These are phyloP conservation scores for Anolis apletophallus DNA, from an alignment of 2,797 vertebrate species.

Conservation along the genomic window DNA sequence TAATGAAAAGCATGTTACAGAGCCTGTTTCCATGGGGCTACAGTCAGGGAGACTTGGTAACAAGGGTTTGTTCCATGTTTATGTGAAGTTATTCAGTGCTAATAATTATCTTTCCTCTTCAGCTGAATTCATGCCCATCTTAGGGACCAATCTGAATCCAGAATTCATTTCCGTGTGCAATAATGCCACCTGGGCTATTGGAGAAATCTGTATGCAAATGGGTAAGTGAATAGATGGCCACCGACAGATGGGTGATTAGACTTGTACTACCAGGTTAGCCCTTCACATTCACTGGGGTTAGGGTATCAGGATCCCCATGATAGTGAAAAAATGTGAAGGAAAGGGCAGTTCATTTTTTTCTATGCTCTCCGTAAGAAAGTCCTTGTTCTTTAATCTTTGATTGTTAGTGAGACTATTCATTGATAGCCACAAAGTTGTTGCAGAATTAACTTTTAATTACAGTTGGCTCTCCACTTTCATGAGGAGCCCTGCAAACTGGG, in stretches of 20 bases:
- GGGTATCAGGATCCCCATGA: slow-evolving; percentile 74
- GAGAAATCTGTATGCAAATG: slow-evolving; percentile 98
- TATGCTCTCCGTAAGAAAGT: neutral
- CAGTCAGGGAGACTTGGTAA: no score
- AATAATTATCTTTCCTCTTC: slow-evolving; percentile 25
- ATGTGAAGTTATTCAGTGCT: neutral
- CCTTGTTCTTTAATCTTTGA: neutral
- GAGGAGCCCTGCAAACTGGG: no score
- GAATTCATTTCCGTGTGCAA: slow-evolving; percentile 97
- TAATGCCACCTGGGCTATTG: slow-evolving; percentile 95
- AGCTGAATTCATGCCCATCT: slow-evolving; percentile 96
- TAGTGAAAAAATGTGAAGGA: neutral
- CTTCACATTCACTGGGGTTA: no score
- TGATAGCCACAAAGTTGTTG: neutral
- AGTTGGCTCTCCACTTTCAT: no score
- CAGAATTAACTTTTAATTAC: neutral
- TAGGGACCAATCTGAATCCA: slow-evolving; percentile 93
- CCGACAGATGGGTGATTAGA: neutral
- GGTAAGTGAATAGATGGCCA: slow-evolving; percentile 77
- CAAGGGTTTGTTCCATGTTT: neutral
- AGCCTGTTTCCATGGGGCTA: no score
- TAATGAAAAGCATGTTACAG: neutral
- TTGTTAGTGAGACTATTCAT: neutral
- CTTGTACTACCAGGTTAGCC: neutral
- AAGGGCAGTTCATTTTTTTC: neutral